Evolutionary conservation across 1,140 invertebrate species (phyloP), one percentile per base, ranked within the genome.

Genomic region (Trachymyrmex septentrionalis): DNA sequence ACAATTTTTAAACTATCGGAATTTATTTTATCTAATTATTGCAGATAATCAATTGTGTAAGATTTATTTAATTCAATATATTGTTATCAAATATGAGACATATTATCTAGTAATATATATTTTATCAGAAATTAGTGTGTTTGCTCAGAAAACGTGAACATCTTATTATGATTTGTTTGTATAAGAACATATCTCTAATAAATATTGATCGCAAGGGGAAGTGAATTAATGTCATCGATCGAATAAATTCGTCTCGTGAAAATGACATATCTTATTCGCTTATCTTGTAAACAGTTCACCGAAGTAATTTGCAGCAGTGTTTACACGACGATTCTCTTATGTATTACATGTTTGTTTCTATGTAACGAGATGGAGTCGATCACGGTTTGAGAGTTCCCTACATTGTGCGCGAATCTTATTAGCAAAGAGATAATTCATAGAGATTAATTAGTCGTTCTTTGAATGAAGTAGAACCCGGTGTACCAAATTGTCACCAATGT

Each of bases 311-410:
- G 57, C 59, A 63, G 64, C 1, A 9, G n/a, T 81, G 85, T 88
- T 89, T 87, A 66, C 78, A 14, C 48, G n/a, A 16, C 19, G 72
- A 87, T 91, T 75, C 69, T 80, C 64, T 85, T 82, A 86, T 85
- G 53, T 91, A 88, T 91, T 61, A 64, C 64, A 48, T 63, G 88
- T 91, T 86, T 90, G 50, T 66, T 55, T 59, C 75, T 55, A 53
- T 61, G 53, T 81, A 86, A 89, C 80, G 61, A 89, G 87, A 81
- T 67, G 59, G 77, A n/a, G 64, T 64, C 24, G 67, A 78, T 91
- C 82, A 69, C 86, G 61, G 57, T 63, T 75, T 55, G 59, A 16
- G 76, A 63, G 14, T 21, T 76, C 34, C 78, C 44, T 19, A 71
- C 78, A 89, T 88, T 86, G 76, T 73, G 75, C 27, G 57, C 77